phyloP scores from a whole-genome alignment of 2,797 vertebrate genomes.

The Hybognathus amarus region DNA sequence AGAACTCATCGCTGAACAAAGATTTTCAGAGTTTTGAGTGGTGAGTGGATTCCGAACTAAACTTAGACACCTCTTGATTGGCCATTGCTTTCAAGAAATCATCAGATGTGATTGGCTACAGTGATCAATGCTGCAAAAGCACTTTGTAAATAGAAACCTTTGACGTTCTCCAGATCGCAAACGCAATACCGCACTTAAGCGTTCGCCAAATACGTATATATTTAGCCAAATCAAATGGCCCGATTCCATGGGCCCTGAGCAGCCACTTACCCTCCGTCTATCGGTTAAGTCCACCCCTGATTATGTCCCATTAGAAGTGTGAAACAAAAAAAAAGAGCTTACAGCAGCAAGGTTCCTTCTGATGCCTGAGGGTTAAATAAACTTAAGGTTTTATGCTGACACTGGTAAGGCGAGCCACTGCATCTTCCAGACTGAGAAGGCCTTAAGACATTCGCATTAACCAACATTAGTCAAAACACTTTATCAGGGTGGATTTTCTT shows the following conservation, averaged over 20 bases:
- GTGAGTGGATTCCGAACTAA: too few relatives aligned
- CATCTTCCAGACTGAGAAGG: background rate
- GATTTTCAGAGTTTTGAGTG: too few relatives aligned
- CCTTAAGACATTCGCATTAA: background rate
- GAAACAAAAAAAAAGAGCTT: constrained; percentile 6
- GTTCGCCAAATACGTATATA: background rate
- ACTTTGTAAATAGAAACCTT: background rate
- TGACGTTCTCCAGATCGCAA: background rate
- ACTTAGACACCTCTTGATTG: background rate
- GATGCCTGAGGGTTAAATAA: background rate
- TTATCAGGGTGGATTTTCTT: constrained; percentile 20
- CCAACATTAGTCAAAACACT: constrained; percentile 28
- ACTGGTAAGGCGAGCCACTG: background rate
- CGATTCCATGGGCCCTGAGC: background rate
- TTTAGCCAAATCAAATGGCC: background rate
- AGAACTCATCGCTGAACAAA: too few relatives aligned
- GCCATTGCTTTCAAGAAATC: background rate
- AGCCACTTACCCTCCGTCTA: background rate
- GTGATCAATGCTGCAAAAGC: background rate
- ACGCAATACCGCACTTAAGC: background rate
- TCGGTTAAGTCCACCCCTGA: background rate
- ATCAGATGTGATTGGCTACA: background rate
- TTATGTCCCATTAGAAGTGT: background rate
- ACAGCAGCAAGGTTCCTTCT: background rate
- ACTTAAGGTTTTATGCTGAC: background rate